A percentile compares a stretch with the other conserved stretches of the same genome.
Conservation (phyloP, 1,140 invertebrate species). For the Varroa destructor region DNA sequence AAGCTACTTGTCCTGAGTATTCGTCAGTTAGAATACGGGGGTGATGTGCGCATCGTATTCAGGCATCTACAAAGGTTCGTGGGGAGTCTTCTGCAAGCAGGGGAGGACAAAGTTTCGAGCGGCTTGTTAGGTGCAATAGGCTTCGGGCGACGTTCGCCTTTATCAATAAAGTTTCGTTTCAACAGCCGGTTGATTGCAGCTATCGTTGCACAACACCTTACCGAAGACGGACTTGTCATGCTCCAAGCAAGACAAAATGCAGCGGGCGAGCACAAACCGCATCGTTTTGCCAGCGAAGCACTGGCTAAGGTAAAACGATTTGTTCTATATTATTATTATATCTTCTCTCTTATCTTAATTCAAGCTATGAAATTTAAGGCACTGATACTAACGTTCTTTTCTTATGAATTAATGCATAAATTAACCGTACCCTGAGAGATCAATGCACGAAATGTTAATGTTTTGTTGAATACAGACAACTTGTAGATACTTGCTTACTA, state of each 20-base stretch:
- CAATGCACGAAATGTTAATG: neutral
- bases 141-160: conserved; percentile 10
- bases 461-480: neutral
- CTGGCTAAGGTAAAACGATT: neutral
- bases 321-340: too few relatives aligned
- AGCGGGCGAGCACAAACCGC: conserved; percentile 6
- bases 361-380: too few relatives aligned
- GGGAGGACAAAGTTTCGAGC: conserved; percentile 4
- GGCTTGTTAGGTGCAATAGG: conserved; percentile 13
- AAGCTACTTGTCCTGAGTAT: conserved; percentile 1
- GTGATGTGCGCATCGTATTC: conserved; percentile 16
- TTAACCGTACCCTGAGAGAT: too few relatives aligned
- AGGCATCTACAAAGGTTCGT: neutral
- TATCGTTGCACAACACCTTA: conserved; percentile 25
- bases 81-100: conserved; percentile 4
- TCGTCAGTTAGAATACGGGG: neutral
- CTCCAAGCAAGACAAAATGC: neutral
- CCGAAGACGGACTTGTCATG: conserved; percentile 20
- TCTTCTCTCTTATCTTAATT: too few relatives aligned
- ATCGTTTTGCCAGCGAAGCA: neutral
- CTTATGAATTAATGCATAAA: too few relatives aligned
- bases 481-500: too few relatives aligned
- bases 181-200: conserved; percentile 17
- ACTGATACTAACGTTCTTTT: too few relatives aligned
- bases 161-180: conserved; percentile 3